phyloP scores from a whole-genome alignment of 2,888 invertebrate species.

The Caenorhabditis afra region DNA sequence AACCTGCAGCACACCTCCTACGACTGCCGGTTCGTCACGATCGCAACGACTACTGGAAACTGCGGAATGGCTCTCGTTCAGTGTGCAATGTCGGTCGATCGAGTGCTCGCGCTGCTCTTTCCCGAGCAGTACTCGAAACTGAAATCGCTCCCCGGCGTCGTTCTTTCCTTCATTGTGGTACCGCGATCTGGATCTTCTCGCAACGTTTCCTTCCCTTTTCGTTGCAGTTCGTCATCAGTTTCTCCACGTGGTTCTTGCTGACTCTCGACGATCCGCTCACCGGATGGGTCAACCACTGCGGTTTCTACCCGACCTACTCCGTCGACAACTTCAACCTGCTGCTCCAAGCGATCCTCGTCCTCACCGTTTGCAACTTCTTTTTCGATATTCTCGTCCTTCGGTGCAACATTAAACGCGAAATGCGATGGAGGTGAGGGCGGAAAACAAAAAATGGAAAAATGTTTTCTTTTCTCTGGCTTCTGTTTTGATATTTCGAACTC shows the following conservation, averaged over 20 bases:
- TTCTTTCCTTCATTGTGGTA: slow-evolving; percentile 12
- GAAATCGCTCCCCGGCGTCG: slow-evolving; percentile 8
- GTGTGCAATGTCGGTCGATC: slow-evolving; percentile 30
- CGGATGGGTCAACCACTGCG: slow-evolving; percentile 38
- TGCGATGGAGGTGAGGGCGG: slow-evolving; percentile 22
- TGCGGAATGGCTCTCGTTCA: slow-evolving; percentile 24
- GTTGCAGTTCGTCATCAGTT: slow-evolving; percentile 25
- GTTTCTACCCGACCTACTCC: slow-evolving; percentile 34
- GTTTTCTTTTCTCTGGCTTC: not conserved
- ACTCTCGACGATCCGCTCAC: slow-evolving; percentile 38
- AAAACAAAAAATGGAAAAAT: not conserved
- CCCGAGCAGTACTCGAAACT: slow-evolving; percentile 4
- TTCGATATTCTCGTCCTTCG: slow-evolving; percentile 7
- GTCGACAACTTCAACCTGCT: slow-evolving; percentile 9
- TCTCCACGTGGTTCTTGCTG: slow-evolving; percentile 28
- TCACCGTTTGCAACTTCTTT: slow-evolving; percentile 12
- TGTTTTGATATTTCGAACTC: too few relatives aligned
- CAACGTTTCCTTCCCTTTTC: not conserved
- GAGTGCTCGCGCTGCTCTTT: slow-evolving; percentile 5
- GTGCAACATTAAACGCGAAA: slow-evolving; percentile 9
- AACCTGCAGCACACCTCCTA: slow-evolving; percentile 36
- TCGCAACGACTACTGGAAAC: slow-evolving; percentile 30
- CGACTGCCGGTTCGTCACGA: slow-evolving; percentile 30
- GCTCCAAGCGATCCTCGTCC: slow-evolving; percentile 1
- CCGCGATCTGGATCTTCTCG: too few relatives aligned